Evolutionary conservation across 2,113 vertebrate genomes (phyloP), one percentile per base, ranked within the genome.

Genomic region (Herpetotheres cachinnans): DNA sequence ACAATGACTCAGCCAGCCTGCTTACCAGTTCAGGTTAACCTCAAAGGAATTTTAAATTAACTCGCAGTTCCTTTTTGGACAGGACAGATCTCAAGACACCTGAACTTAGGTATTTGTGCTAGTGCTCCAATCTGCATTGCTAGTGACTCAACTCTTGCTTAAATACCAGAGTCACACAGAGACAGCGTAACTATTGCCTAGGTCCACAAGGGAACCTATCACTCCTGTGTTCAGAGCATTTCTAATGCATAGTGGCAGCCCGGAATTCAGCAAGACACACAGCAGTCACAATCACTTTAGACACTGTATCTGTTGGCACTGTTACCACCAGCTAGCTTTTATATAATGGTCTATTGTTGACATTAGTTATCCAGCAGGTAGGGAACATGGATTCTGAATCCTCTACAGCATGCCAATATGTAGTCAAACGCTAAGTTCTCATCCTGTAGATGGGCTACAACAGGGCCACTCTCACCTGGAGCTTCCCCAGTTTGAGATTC

Each of bases 241-340:
- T 29, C 38, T 91, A 85, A 74, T 7, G 9, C 34, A 19, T 36
- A 59, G 25, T 36, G 59, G 77, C 83, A 91, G 59, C 54, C 69
- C 27, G 22, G 74, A 89, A 34, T 54, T 86, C 69, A 70, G 22
- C 27, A 54, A 78, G 42, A 82, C 59, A 80, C 62, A 81, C 34
- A 78, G 50, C 55, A 91, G 69, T 73, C 84, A 72, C 50, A 66
- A 29, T 42, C 69, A 26, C 63, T 93, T 73, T 46, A 78, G n/a
- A 74, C 55, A 27, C 7, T 22, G 32, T 0, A 0, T 52, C 24
- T 86, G 5, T n/a, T 62, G 70, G 15, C 50, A 55, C 18, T 62
- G 54, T 40, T 67, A 69, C 16, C 49, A 46, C 14, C 49, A 87
- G 15, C 18, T 65, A 87, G 38, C 11, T 90, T 62, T 71, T 42